Evolutionary conservation across 1,140 invertebrate genomes (phyloP).

Genomic region (Chlorops oryzae): DNA sequence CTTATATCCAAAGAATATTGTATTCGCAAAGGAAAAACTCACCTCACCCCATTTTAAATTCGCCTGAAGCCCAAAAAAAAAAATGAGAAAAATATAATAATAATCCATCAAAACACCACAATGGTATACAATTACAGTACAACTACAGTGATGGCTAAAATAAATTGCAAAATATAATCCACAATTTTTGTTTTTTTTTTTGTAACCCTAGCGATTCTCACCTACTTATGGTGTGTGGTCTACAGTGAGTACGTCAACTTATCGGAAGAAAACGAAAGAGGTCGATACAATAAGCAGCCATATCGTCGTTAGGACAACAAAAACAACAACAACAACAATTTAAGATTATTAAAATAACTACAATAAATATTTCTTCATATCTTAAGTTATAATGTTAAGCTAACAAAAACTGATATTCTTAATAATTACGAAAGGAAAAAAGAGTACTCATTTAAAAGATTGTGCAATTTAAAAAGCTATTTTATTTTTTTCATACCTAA

Average conservation of each 20-base stretch:
- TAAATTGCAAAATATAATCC: background rate
- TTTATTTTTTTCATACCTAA: too few relatives aligned
- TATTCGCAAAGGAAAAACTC: too few relatives aligned
- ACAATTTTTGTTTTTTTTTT: conserved; percentile 17
- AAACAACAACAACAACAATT: background rate
- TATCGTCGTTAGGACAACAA: conserved; percentile 52
- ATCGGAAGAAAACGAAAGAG: conserved; percentile 59
- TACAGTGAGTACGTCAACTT: conserved; percentile 71
- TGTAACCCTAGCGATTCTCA: conserved; percentile 58
- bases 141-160: background rate
- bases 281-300: conserved; percentile 59
- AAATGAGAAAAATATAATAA: background rate
- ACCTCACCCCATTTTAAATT: too few relatives aligned
- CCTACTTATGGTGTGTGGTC: conserved; percentile 70
- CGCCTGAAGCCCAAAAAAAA: background rate
- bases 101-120: background rate
- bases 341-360: too few relatives aligned
- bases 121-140: conserved; percentile 5
- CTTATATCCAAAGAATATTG: too few relatives aligned
- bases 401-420: background rate
- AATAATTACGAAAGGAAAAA: too few relatives aligned
- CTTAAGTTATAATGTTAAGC: background rate
- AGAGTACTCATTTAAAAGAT: too few relatives aligned
- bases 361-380: too few relatives aligned
- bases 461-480: too few relatives aligned